Evolutionary conservation across 2,797 vertebrate genomes (phyloP).

Genomic region (Poecilia velifera): DNA sequence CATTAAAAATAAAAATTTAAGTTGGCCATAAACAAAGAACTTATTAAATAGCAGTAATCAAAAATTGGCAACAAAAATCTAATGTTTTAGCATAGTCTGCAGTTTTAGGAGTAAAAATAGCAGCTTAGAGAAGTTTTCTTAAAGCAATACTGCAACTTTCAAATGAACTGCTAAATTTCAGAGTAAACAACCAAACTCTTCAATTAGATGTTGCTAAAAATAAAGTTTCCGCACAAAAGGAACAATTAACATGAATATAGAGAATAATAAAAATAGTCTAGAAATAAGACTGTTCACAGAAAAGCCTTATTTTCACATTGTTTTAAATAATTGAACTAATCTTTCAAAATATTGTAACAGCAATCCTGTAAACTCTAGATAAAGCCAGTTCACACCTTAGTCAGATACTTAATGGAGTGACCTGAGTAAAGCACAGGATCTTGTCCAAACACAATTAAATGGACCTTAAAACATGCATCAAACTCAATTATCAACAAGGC

Average conservation of each 20-base stretch:
- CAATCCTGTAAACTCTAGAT: not conserved
- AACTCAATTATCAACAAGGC: not conserved
- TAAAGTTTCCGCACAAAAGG: too few relatives aligned
- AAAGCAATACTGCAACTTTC: too few relatives aligned
- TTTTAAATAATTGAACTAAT: not conserved
- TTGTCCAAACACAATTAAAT: not conserved
- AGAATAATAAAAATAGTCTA: too few relatives aligned
- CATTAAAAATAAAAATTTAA: constrained; percentile 4
- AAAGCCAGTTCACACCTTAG: not conserved
- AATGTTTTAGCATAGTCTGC: too few relatives aligned
- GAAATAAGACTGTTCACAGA: not conserved
- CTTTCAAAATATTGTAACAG: not conserved
- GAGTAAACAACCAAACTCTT: too few relatives aligned
- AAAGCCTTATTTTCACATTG: not conserved
- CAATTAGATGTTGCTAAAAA: too few relatives aligned
- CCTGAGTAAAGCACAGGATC: too few relatives aligned
- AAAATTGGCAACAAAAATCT: too few relatives aligned
- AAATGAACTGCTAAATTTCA: too few relatives aligned
- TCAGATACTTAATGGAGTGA: not conserved
- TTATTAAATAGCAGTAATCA: not conserved
- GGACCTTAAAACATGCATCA: not conserved
- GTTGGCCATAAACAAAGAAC: not conserved
- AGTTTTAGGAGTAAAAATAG: too few relatives aligned
- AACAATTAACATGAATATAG: too few relatives aligned
- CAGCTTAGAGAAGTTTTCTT: too few relatives aligned